A percentile compares a stretch with the other conserved stretches of the same genome.
Evolutionary conservation across 2,888 invertebrate species (phyloP).

Genomic region (Philereme transversata): DNA sequence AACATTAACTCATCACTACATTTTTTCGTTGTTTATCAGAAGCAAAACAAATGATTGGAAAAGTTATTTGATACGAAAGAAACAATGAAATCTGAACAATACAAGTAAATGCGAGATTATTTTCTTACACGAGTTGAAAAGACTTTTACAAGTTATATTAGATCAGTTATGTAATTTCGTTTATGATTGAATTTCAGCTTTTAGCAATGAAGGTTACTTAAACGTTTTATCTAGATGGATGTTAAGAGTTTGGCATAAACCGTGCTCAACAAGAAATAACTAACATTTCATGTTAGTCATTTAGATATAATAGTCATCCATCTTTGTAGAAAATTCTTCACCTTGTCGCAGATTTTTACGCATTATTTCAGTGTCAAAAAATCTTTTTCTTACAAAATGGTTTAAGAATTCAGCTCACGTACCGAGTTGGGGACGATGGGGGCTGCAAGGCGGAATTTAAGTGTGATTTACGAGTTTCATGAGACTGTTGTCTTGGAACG

Average conservation of each 20-base stretch:
- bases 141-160: not conserved
- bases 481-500: slow-evolving; percentile 60
- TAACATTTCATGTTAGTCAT: not conserved
- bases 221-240: too few relatives aligned
- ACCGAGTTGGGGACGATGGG: slow-evolving; percentile 51
- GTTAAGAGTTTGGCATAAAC: not conserved
- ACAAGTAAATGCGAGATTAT: not conserved
- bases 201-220: too few relatives aligned
- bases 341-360: slow-evolving; percentile 16
- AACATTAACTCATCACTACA: too few relatives aligned
- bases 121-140: not conserved
- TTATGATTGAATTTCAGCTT: too few relatives aligned
- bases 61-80: too few relatives aligned
- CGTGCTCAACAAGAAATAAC: not conserved
- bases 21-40: too few relatives aligned
- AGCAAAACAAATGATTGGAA: too few relatives aligned
- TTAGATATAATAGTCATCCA: slow-evolving; percentile 31
- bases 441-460: slow-evolving; percentile 67
- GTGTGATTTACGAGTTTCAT: slow-evolving; percentile 77
- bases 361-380: slow-evolving; percentile 34
- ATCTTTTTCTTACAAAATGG: slow-evolving; percentile 44
- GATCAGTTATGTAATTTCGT: too few relatives aligned
- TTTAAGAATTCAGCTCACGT: slow-evolving; percentile 73
- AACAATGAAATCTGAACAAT: not conserved
- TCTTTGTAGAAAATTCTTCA: slow-evolving; percentile 17